These are phyloP conservation scores for Eurystomus gularis DNA, from an alignment of 2,113 vertebrate species.

Conservation along the genomic window DNA sequence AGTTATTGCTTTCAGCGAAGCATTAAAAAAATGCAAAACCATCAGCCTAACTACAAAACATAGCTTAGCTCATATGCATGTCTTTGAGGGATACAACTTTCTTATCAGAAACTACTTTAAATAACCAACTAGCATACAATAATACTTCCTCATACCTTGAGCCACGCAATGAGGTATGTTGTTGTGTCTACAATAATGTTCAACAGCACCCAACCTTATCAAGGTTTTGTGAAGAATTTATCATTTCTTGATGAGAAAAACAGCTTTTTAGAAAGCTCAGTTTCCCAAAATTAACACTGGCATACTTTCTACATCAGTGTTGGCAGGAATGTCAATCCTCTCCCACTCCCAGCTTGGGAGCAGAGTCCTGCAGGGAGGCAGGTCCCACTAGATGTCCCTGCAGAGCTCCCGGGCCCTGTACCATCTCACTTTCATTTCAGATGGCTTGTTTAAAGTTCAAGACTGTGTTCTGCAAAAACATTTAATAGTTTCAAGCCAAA, in stretches of 20 bases:
- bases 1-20: neutral
- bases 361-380: neutral
- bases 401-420: accelerated
- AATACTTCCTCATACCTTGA: neutral
- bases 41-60: neutral
- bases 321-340: neutral
- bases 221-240: neutral
- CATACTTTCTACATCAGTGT: accelerated
- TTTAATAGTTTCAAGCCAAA: neutral
- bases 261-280: neutral
- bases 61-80: neutral
- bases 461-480: neutral
- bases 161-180: accelerated
- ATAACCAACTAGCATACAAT: neutral
- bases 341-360: neutral
- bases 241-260: neutral
- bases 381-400: neutral
- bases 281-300: neutral
- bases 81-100: neutral
- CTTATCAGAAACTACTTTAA: conserved; percentile 12
- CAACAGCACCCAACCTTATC: neutral
- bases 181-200: neutral
- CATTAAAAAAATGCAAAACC: neutral
- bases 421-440: neutral
- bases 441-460: neutral